Conservation (phyloP, 2,888 invertebrate species). For the Acleris emargana region DNA sequence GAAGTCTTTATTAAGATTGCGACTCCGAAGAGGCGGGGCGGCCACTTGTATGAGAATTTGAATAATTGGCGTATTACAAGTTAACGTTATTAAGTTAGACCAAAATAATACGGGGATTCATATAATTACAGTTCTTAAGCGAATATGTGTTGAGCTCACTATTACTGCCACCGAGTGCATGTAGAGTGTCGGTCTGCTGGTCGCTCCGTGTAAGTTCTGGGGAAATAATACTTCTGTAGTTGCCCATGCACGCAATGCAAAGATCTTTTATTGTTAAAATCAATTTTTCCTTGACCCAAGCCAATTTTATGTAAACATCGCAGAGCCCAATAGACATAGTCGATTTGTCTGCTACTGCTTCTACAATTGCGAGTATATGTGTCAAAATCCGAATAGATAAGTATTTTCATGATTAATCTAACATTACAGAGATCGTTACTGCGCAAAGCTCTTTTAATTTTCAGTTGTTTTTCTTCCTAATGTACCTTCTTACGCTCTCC, state of each 20-base stretch:
- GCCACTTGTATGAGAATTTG: conserved; percentile 75
- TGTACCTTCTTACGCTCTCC: no score
- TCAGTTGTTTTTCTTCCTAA: no score
- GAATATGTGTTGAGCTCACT: conserved; percentile 38
- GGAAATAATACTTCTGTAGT: background rate
- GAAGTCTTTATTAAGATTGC: conserved; percentile 82
- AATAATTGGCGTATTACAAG: conserved; percentile 74
- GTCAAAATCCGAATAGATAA: no score
- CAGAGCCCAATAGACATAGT: no score
- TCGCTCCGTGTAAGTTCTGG: background rate
- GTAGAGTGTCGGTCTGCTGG: conserved; percentile 1
- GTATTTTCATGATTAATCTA: no score
- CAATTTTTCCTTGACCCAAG: background rate
- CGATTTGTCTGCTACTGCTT: no score
- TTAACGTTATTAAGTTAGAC: conserved; percentile 62
- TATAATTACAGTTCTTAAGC: conserved; percentile 51
- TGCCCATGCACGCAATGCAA: background rate
- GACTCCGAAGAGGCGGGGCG: conserved; percentile 77
- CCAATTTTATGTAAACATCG: no score
- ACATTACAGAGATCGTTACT: no score
- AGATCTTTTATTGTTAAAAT: background rate
- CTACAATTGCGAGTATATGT: no score
- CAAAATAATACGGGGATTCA: conserved; percentile 57
- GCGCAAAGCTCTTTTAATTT: no score
- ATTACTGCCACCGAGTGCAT: conserved; percentile 7